phyloP scores from a whole-genome alignment of 1,140 invertebrate species.

The Theocolax elegans region DNA sequence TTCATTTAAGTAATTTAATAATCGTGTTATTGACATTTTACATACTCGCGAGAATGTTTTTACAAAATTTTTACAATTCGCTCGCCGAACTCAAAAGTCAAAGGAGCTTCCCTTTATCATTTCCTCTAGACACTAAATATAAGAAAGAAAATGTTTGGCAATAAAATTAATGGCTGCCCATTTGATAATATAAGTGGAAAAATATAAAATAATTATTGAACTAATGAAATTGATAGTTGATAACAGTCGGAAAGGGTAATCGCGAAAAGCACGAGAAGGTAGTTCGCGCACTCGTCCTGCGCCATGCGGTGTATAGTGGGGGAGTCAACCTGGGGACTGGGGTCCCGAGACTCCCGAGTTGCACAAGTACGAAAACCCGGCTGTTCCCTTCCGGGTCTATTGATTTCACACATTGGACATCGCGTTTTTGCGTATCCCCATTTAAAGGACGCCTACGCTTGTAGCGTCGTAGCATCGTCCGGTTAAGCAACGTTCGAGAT shows the following conservation, averaged over 20 bases:
- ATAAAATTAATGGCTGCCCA: too few species aligned
- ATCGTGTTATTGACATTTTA: too few species aligned
- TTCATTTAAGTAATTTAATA: too few species aligned
- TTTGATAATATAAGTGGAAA: too few species aligned
- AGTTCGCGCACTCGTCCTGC: background rate
- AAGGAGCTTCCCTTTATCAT: background rate
- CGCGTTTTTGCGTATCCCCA: slow-evolving; percentile 23
- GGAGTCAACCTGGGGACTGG: background rate
- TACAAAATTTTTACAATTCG: background rate
- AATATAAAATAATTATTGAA: background rate
- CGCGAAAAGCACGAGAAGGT: background rate
- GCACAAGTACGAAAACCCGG: background rate
- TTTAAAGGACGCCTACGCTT: slow-evolving; percentile 2
- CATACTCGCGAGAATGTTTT: too few species aligned
- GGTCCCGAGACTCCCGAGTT: too few species aligned
- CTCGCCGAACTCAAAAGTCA: background rate
- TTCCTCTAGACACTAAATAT: background rate
- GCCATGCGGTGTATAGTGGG: background rate
- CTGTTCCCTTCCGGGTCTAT: slow-evolving; percentile 48
- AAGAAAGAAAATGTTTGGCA: background rate
- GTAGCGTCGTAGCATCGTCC: background rate
- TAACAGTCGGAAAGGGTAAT: background rate
- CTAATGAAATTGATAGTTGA: background rate
- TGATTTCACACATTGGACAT: slow-evolving; percentile 48
- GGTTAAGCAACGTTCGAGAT: background rate